Percentiles rank a stretch among this genome's conserved stretches.
Conservation (phyloP, 2,797 vertebrate genomes). For the Leptatherina wallacei region DNA sequence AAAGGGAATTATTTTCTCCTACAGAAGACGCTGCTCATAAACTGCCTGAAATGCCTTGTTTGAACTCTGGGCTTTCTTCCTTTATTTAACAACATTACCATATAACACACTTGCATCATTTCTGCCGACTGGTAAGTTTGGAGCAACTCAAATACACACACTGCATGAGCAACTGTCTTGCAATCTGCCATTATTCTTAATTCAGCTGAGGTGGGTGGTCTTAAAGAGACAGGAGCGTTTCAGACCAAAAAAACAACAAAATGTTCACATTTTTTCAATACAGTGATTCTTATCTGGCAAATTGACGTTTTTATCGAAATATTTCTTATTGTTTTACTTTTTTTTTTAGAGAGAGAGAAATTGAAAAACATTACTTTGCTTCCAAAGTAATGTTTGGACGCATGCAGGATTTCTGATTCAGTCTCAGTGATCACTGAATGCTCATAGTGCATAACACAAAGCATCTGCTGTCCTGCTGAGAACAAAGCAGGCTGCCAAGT, state of each 20-base stretch:
- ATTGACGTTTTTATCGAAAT: neutral
- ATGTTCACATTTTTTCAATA: neutral
- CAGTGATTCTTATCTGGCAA: neutral
- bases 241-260: too few relatives aligned
- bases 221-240: neutral
- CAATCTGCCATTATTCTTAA: neutral
- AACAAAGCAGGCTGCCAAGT: slow-evolving; percentile 57
- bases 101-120: neutral
- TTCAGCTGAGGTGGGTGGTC: neutral
- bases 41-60: neutral
- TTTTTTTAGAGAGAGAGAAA: neutral
- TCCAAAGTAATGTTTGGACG: slow-evolving; percentile 15
- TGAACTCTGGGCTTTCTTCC: neutral
- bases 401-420: slow-evolving; percentile 22
- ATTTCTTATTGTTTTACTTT: neutral
- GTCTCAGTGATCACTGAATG: slow-evolving; percentile 35
- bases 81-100: neutral
- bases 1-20: neutral
- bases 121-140: neutral
- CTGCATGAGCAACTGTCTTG: neutral
- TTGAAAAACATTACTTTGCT: slow-evolving; percentile 6
- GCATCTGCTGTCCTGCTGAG: slow-evolving; percentile 53
- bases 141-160: neutral
- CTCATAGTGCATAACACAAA: slow-evolving; percentile 37
- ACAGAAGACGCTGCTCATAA: neutral